Conservation (phyloP, 2,797 vertebrate genomes). For the Mormyrops attenuatus region DNA sequence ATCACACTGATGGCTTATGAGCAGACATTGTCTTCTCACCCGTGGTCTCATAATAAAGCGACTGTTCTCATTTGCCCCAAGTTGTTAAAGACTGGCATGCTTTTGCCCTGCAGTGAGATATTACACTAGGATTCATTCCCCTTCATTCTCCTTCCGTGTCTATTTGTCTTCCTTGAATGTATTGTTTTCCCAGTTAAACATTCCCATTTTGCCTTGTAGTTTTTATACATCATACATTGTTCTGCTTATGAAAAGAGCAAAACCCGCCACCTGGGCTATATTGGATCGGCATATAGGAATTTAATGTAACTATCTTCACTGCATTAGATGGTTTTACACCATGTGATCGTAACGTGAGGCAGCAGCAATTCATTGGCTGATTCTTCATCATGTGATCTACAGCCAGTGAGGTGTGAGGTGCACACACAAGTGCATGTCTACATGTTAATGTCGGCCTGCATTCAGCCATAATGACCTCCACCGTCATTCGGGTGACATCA, state of each 20-base stretch:
- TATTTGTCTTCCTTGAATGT: not conserved
- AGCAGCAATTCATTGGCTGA: constrained; percentile 48
- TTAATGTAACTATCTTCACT: constrained; percentile 64
- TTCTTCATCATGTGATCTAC: constrained; percentile 39
- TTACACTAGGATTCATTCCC: constrained; percentile 67
- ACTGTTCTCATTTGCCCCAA: constrained; percentile 76
- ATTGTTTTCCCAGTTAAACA: constrained; percentile 59
- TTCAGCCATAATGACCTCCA: not conserved
- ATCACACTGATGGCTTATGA: constrained; percentile 78
- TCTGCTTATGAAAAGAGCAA: constrained; percentile 52
- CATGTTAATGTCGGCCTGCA: not conserved
- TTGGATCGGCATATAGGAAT: constrained; percentile 65
- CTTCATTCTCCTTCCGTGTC: not conserved
- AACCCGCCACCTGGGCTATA: constrained; percentile 51
- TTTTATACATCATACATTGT: constrained; percentile 62
- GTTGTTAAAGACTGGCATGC: constrained; percentile 75
- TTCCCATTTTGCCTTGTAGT: constrained; percentile 67
- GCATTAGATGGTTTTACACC: constrained; percentile 56
- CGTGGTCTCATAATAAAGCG: constrained; percentile 59
- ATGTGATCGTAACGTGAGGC: constrained; percentile 17
- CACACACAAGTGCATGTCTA: not conserved
- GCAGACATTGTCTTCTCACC: constrained; percentile 75
- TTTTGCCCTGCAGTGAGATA: constrained; percentile 69
- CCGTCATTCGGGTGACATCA: constrained; percentile 56
- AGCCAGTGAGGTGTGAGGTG: constrained; percentile 31